Evolutionary conservation across 35 echinoderm and acorn worm genomes (phyloP).

Genomic region (Apostichopus japonicus): DNA sequence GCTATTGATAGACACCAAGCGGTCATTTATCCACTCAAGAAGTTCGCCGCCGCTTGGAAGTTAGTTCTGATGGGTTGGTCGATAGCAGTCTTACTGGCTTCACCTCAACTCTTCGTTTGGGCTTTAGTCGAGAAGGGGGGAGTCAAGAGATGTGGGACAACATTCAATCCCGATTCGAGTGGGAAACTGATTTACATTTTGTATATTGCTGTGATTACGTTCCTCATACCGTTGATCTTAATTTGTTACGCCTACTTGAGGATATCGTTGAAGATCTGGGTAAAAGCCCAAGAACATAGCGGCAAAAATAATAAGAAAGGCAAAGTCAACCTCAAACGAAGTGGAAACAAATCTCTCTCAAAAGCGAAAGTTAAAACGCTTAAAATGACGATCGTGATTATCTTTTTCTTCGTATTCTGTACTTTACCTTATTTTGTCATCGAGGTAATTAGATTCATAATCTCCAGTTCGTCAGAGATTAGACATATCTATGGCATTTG

Average conservation of each 20-base stretch:
- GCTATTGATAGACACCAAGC: slow-evolving; percentile 88
- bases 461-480: not conserved
- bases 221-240: slow-evolving; percentile 82
- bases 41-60: slow-evolving; percentile 77
- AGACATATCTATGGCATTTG: slow-evolving; percentile 59
- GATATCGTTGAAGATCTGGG: slow-evolving; percentile 80
- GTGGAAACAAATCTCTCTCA: slow-evolving; percentile 61
- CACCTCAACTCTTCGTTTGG: slow-evolving; percentile 85
- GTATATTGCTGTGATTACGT: slow-evolving; percentile 78
- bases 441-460: slow-evolving; percentile 61
- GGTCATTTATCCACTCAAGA: slow-evolving; percentile 79
- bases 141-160: slow-evolving; percentile 49
- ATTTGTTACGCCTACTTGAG: slow-evolving; percentile 74
- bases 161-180: not conserved
- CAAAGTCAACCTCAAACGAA: slow-evolving; percentile 67
- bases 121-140: not conserved
- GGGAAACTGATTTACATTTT: slow-evolving; percentile 63
- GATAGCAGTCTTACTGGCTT: slow-evolving; percentile 58
- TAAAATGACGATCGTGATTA: slow-evolving; percentile 91
- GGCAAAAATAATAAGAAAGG: slow-evolving; percentile 67
- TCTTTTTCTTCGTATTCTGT: slow-evolving; percentile 85
- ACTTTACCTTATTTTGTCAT: slow-evolving; percentile 83
- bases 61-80: slow-evolving; percentile 73
- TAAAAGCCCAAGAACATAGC: slow-evolving; percentile 77
- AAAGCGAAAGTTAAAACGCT: slow-evolving; percentile 95